Evolutionary conservation across 2,888 invertebrate genomes (phyloP).

Genomic region (Lasioglossum morio): DNA sequence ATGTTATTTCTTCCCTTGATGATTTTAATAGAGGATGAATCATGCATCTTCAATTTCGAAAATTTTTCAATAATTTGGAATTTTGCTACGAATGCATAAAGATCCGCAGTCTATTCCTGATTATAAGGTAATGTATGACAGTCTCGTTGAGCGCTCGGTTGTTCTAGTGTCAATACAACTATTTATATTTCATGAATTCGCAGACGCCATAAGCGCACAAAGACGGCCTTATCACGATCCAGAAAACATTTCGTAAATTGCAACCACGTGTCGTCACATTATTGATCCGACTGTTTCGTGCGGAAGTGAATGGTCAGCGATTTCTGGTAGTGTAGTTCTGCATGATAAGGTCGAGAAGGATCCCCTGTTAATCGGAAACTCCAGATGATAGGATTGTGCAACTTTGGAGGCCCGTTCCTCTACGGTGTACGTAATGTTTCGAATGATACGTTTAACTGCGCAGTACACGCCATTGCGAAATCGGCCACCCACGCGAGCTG

Average conservation of each 20-base stretch:
- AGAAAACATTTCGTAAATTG: not conserved
- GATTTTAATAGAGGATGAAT: too few relatives aligned
- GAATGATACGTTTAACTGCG: conserved; percentile 48
- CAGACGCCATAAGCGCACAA: not conserved
- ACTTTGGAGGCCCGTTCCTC: conserved; percentile 50
- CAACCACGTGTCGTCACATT: not conserved
- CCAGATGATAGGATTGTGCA: conserved; percentile 37
- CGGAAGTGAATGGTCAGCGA: not conserved
- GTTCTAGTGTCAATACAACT: not conserved
- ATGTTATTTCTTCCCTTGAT: too few relatives aligned
- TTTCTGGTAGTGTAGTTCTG: not conserved
- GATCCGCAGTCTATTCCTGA: too few relatives aligned
- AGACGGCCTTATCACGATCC: not conserved
- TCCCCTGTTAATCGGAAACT: conserved; percentile 20
- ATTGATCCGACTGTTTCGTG: not conserved
- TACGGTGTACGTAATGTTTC: conserved; percentile 19
- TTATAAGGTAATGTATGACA: too few relatives aligned
- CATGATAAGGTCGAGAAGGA: not conserved
- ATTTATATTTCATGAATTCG: not conserved
- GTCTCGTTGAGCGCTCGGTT: too few relatives aligned
- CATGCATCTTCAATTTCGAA: too few relatives aligned
- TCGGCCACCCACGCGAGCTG: conserved; percentile 45
- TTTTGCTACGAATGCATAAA: too few relatives aligned
- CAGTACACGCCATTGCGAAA: conserved; percentile 54
- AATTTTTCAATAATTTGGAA: too few relatives aligned